Evolutionary conservation across 2,797 vertebrate species (phyloP).

Genomic region (Danio aesculapii): DNA sequence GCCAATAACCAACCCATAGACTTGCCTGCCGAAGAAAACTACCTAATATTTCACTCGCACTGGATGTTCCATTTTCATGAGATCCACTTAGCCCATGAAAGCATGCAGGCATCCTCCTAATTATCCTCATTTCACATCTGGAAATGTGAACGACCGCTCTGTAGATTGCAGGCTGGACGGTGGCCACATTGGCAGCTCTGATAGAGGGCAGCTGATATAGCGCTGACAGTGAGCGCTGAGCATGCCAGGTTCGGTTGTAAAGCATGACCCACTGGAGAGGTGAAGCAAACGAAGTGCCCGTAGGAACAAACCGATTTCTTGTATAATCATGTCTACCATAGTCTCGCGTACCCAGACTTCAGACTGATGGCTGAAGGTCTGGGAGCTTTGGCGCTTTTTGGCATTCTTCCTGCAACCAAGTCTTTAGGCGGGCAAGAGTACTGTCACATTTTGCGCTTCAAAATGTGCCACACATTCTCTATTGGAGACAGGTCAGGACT

Average conservation of each 20-base stretch:
- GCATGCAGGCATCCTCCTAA: constrained; percentile 22
- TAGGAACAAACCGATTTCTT: constrained; percentile 29
- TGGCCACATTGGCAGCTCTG: constrained; percentile 46
- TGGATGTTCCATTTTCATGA: constrained; percentile 23
- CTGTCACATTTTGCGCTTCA: too few species aligned
- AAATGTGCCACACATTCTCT: too few species aligned
- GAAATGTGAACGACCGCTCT: constrained; percentile 33
- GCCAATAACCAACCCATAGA: constrained; percentile 6
- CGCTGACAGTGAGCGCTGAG: neutral
- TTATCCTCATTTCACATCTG: constrained; percentile 37
- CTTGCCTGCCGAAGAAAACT: neutral
- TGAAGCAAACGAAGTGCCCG: neutral
- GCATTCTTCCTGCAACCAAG: too few species aligned
- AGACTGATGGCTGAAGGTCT: too few species aligned
- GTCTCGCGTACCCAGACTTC: too few species aligned
- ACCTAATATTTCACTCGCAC: neutral
- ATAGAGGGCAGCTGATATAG: constrained; percentile 20
- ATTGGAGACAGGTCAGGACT: too few species aligned
- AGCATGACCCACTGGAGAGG: constrained; percentile 31
- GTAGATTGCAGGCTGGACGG: constrained; percentile 39
- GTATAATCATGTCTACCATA: neutral
- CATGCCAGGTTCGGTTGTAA: constrained; percentile 36
- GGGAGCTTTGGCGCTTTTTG: too few species aligned
- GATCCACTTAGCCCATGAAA: constrained; percentile 41
- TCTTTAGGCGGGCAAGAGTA: too few species aligned